Percentiles rank a stretch among this genome's conserved stretches.
These are phyloP conservation scores for Nannoperca obscura DNA, from an alignment of 2,797 vertebrate genomes.

Conservation along the genomic window DNA sequence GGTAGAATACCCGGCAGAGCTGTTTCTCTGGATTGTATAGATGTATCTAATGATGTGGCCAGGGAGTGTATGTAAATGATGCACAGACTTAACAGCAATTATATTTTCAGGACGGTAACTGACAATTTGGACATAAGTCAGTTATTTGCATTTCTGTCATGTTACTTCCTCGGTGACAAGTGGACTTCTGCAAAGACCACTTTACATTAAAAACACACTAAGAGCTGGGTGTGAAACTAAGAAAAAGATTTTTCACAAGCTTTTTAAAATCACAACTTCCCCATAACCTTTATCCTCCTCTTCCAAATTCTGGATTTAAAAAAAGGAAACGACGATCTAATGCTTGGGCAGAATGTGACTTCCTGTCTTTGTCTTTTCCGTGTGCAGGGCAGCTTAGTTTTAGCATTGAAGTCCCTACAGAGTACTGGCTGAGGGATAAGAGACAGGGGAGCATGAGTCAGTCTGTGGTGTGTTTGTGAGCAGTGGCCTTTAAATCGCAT, in stretches of 20 bases:
- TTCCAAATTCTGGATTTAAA: not conserved
- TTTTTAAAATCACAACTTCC: not conserved
- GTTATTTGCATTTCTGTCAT: not conserved
- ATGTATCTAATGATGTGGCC: not conserved
- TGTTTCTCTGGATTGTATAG: not conserved
- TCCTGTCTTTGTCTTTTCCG: not conserved
- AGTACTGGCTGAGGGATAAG: conserved; percentile 16
- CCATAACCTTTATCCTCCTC: not conserved
- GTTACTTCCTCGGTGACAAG: not conserved
- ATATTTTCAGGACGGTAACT: not conserved
- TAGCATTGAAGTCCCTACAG: conserved; percentile 6
- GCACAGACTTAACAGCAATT: not conserved
- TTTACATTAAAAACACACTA: not conserved
- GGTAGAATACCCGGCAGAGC: not conserved
- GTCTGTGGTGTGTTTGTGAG: conserved; percentile 37
- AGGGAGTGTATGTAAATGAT: not conserved
- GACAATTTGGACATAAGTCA: not conserved
- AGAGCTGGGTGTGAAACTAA: conserved; percentile 3
- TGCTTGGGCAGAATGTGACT: conserved; percentile 7
- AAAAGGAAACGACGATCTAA: not conserved
- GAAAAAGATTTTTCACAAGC: not conserved
- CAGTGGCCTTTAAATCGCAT: conserved; percentile 48
- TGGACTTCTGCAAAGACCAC: not conserved
- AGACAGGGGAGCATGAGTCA: conserved; percentile 42
- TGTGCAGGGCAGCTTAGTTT: not conserved